A percentile compares a stretch with the other conserved stretches of the same genome.
phyloP scores from a whole-genome alignment of 2,797 vertebrate species.

The Antrozous pallidus region DNA sequence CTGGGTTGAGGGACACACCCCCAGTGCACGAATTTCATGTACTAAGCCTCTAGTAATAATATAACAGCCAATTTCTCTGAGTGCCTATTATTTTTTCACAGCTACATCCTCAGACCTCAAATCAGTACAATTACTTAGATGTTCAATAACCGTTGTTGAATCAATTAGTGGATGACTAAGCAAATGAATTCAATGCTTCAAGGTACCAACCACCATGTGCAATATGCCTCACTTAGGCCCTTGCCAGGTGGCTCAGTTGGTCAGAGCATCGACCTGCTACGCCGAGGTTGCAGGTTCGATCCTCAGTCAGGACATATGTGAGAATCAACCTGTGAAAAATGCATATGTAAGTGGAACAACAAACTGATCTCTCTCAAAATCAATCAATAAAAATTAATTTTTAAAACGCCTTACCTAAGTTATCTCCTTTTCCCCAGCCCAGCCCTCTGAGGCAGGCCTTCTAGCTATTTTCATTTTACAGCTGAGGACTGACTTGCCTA shows the following conservation, averaged over 20 bases:
- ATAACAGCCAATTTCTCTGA: neutral
- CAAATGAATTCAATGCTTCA: neutral
- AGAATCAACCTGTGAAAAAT: neutral
- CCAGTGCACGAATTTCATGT: too few relatives aligned
- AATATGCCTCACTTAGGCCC: neutral
- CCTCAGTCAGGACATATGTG: neutral
- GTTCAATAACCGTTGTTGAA: neutral
- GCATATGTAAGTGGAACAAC: neutral
- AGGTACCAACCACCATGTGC: neutral
- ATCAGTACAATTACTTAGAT: neutral
- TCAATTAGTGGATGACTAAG: slow-evolving; percentile 7
- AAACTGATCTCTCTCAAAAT: neutral
- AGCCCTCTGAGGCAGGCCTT: neutral
- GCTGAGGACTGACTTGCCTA: neutral
- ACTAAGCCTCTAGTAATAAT: neutral
- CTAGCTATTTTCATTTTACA: neutral
- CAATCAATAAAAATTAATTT: neutral
- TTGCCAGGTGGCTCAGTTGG: neutral
- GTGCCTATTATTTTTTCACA: neutral
- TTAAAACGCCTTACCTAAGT: neutral
- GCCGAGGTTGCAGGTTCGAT: neutral
- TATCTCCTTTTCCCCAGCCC: neutral
- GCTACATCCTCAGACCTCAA: neutral
- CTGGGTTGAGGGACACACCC: too few relatives aligned
- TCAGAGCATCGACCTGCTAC: neutral